Base-by-base conservation (phyloP, 1,140 invertebrate genomes). In the Camponotus vicinus region DNA sequence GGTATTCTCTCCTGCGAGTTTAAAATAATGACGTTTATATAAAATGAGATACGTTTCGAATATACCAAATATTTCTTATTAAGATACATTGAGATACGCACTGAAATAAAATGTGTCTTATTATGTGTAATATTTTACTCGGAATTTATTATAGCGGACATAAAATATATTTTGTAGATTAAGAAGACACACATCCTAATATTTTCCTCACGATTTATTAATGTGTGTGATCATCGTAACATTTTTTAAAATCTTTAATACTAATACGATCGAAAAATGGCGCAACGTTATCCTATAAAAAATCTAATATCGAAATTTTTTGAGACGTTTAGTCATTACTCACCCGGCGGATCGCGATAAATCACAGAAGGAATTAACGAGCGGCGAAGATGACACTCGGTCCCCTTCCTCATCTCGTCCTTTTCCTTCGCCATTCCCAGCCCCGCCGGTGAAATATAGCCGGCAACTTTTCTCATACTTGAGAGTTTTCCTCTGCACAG, bases 331-430 rank as follows among this genome's bases (percentile, higher is more conserved):
- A 27, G 90, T 92, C 92, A 93, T 94, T 94, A 94, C 91, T 94
- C 92, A 93, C 71, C 78, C 57, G 57, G 64, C 85, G 88, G 92
- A 92, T 92, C 87, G 89, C 86, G 79, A 94, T 94, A 94, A 94
- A 94, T 94, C 94, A 93, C 90, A 55, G 75, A 88, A 80, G 86
- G 91, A 92, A 94, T 94, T 94, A 94, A 94, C 93, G 93, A 94
- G 94, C 91, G 90, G 64, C 86, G 90, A 93, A 94, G 92, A 94
- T 92, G 93, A 94, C 92, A 94, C 93, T 92, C 87, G 89, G 87
- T 92, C 92, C 91, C 87, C 57, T 40, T 42, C 42, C 37, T 45
- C 69, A 9, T 89, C 88, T 92, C 91, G 79, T 92, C 90, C 90
- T 84, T 91, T 90, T 89, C 88, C 83, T 86, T 87, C 86, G 84